Evolutionary conservation across 2,888 invertebrate genomes (phyloP), one percentile per base, ranked within the genome.

Genomic region (Nomada goodeniana): DNA sequence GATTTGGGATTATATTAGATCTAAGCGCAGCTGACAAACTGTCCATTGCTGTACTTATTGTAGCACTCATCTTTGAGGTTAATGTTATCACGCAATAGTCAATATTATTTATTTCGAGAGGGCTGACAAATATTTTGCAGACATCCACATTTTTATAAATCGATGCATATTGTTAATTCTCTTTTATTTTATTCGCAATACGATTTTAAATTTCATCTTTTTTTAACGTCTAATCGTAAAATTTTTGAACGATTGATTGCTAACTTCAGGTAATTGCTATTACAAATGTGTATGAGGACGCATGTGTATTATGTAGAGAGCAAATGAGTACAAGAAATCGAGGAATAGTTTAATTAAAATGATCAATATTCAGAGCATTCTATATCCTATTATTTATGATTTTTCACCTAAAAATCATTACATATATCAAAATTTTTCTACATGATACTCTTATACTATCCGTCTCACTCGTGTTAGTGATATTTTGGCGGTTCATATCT

Each of bases 1-100:
- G 98, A 92, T 98, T 98, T 0, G 98, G 98, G 69, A 98, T 96
- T 71, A 98, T 98, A 89, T 98, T 97, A 53, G 96, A 97, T 91
- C 96, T 97, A 44, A 98, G 91, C 4, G 98, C 98, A 87, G 97
- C 96, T 42, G 96, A 96, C 82, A 98, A 94, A 60, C 96, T 97
- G 89, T 97, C 97, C 88, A 97, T 96, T 1, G 97, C 97, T 67
- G 96, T 96, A 55, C 96, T 96, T 82, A 95, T 94, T 26, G 95
- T 95, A 23, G 95, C 94, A 55, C 91, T 82, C 93, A 93, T 93
- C 71, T 75, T 83, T 71, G 23, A 68, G 15, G 29, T 63, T 82
- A 15, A 23, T 57, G 64, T 36, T 11, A 57, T 61, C 13, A 13
- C 18, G 18, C 13, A 36, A 7, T 4, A 20, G 57, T 44, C 42